These are phyloP conservation scores for Physocephala rufipes DNA, from an alignment of 2,888 invertebrate genomes.

Conservation along the genomic window DNA sequence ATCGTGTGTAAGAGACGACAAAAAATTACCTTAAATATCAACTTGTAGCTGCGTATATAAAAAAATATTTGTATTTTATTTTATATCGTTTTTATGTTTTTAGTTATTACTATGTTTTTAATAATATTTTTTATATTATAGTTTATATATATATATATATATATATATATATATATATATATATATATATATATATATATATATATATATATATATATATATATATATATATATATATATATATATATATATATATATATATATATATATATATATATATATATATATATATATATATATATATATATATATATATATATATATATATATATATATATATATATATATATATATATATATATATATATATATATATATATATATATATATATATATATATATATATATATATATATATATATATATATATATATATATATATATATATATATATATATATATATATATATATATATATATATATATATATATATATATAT, in stretches of 20 bases:
- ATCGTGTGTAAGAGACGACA: too few species aligned
- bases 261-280: slow-evolving; percentile 1
- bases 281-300: slow-evolving; percentile 22
- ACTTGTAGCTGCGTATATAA: too few species aligned
- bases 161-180: slow-evolving; percentile 18
- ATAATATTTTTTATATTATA: too few species aligned
- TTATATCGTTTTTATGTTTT: too few species aligned
- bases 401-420: slow-evolving; percentile 20
- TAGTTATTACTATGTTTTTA: too few species aligned
- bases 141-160: slow-evolving; percentile 23
- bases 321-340: slow-evolving; percentile 18
- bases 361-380: slow-evolving; percentile 20
- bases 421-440: slow-evolving; percentile 20
- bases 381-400: slow-evolving; percentile 20
- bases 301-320: slow-evolving; percentile 16
- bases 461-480: slow-evolving; percentile 6
- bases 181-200: slow-evolving; percentile 20
- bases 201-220: slow-evolving; percentile 15
- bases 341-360: slow-evolving; percentile 18
- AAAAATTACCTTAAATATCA: too few species aligned
- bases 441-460: slow-evolving; percentile 20
- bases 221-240: slow-evolving; percentile 11
- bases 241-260: slow-evolving; percentile 1
- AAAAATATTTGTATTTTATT: too few species aligned
- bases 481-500: too few species aligned